A percentile compares a stretch with the other conserved stretches of the same genome.
phyloP scores from a whole-genome alignment of 1,140 invertebrate genomes.

The Pemphigus obesinymphae region DNA sequence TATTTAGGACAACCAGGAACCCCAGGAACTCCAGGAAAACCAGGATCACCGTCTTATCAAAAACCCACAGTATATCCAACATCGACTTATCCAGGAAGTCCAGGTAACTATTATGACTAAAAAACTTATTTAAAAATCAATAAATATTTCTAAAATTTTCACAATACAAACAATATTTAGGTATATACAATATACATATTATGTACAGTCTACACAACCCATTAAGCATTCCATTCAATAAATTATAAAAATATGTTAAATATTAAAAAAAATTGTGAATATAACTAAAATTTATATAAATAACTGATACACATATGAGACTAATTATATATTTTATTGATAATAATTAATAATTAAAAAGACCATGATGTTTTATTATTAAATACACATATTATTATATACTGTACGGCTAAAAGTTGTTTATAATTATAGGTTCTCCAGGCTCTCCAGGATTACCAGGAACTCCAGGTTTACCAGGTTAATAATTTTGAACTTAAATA shows the following conservation, averaged over 20 bases:
- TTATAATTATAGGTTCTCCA: constrained; percentile 18
- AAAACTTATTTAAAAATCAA: no score
- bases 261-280: no score
- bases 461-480: constrained; percentile 45
- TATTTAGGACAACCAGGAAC: constrained; percentile 16
- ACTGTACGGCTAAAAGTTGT: background rate
- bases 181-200: no score
- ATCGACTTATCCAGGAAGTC: background rate
- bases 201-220: no score
- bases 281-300: no score
- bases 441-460: constrained; percentile 43
- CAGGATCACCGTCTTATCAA: constrained; percentile 10
- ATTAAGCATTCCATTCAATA: no score
- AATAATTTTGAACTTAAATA: constrained; percentile 34
- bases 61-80: constrained; percentile 17
- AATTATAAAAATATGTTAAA: no score
- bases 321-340: no score
- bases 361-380: background rate
- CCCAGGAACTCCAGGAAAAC: constrained; percentile 36
- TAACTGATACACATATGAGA: no score
- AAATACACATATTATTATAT: background rate
- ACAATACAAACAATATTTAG: no score
- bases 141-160: no score
- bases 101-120: constrained; percentile 36
- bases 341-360: background rate